phyloP scores from a whole-genome alignment of 2,888 invertebrate genomes.

The Zonitis immaculata region DNA sequence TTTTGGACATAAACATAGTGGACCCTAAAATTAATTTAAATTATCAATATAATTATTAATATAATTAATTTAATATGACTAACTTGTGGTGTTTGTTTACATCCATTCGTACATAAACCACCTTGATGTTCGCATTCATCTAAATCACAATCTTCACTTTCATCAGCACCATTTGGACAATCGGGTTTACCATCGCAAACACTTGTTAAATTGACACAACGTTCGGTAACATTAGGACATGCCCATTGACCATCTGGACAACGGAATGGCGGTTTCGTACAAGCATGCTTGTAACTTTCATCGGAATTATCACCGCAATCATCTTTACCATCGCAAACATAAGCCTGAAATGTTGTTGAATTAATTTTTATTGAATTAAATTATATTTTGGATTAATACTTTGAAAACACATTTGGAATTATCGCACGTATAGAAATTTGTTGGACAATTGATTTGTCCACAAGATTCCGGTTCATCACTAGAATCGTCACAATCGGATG shows the following conservation, averaged over 20 bases:
- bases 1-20: slow-evolving; percentile 82
- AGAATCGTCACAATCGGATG: slow-evolving; percentile 84
- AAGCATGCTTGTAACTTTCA: slow-evolving; percentile 77
- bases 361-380: background rate
- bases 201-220: slow-evolving; percentile 80
- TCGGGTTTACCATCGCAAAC: slow-evolving; percentile 86
- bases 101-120: slow-evolving; percentile 76
- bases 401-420: slow-evolving; percentile 86
- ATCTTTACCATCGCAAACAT: slow-evolving; percentile 90
- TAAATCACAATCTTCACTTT: slow-evolving; percentile 85
- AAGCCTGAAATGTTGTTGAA: slow-evolving; percentile 51
- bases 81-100: slow-evolving; percentile 73
- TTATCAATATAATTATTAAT: too few relatives aligned
- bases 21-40: slow-evolving; percentile 56
- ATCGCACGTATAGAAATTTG: slow-evolving; percentile 77
- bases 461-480: slow-evolving; percentile 86
- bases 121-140: slow-evolving; percentile 71
- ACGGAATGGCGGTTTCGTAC: slow-evolving; percentile 70
- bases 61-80: slow-evolving; percentile 11
- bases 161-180: slow-evolving; percentile 92
- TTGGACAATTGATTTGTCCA: slow-evolving; percentile 70
- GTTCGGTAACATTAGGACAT: slow-evolving; percentile 75
- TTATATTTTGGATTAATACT: slow-evolving; percentile 23
- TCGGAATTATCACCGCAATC: slow-evolving; percentile 91
- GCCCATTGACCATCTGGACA: slow-evolving; percentile 78